These are phyloP conservation scores for Tetramorium parvispinum DNA, from an alignment of 1,140 invertebrate genomes.

Conservation along the genomic window DNA sequence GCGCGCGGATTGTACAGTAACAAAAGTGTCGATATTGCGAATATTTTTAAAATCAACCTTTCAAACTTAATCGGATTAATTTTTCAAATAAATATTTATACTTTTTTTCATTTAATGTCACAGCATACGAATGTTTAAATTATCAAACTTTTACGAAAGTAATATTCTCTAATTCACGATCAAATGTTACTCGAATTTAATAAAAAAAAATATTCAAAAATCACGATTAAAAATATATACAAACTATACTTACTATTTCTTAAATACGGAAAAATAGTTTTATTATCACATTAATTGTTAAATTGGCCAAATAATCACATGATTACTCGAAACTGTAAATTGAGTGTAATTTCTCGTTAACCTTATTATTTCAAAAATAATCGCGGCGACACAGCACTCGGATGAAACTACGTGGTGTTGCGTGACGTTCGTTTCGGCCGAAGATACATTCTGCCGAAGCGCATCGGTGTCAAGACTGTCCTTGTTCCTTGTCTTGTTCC, in stretches of 20 bases:
- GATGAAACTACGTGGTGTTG: background rate
- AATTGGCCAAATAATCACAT: background rate
- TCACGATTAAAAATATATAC: background rate
- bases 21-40: conserved; percentile 39
- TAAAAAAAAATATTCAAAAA: background rate
- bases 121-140: background rate
- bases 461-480: background rate
- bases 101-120: background rate
- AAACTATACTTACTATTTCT: background rate
- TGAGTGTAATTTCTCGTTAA: conserved; percentile 27
- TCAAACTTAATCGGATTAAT: conserved; percentile 11
- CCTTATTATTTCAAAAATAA: conserved; percentile 20
- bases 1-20: conserved; percentile 38
- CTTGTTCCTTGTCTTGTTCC: conserved; percentile 13
- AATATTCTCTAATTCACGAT: background rate
- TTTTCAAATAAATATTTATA: conserved; percentile 22
- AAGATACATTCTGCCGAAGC: background rate
- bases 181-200: background rate
- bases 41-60: conserved; percentile 36
- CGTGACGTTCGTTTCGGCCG: background rate
- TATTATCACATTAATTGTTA: background rate
- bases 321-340: background rate
- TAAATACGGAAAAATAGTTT: background rate
- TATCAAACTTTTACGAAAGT: background rate
- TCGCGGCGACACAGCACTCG: background rate